phyloP scores from a whole-genome alignment of 2,888 invertebrate genomes.

The Druceiella hillmani region DNA sequence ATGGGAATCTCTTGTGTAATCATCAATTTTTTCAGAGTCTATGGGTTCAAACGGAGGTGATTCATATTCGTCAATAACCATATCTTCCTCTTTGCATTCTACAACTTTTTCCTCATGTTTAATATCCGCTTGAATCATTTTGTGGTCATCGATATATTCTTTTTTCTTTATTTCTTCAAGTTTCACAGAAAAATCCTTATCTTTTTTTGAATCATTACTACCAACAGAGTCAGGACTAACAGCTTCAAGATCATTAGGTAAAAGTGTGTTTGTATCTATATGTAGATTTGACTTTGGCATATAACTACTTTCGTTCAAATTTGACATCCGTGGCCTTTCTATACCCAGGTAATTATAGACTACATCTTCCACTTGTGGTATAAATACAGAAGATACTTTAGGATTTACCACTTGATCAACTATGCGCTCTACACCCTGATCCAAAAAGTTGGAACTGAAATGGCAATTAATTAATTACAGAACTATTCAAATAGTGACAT shows the following conservation, averaged over 20 bases:
- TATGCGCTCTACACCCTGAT: slow-evolving; percentile 88
- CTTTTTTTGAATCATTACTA: not conserved
- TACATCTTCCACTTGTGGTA: slow-evolving; percentile 86
- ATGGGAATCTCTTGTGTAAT: slow-evolving; percentile 53
- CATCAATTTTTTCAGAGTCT: slow-evolving; percentile 41
- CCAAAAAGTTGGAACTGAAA: slow-evolving; percentile 78
- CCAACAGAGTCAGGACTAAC: slow-evolving; percentile 72
- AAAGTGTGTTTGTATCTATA: slow-evolving; percentile 50
- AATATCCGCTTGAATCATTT: slow-evolving; percentile 31
- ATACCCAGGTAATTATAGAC: slow-evolving; percentile 84
- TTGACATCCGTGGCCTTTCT: slow-evolving; percentile 57
- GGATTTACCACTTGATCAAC: slow-evolving; percentile 95
- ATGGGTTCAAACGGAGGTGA: slow-evolving; percentile 63
- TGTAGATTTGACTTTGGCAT: slow-evolving; percentile 31
- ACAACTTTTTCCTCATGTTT: slow-evolving; percentile 29
- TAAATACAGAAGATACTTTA: slow-evolving; percentile 81
- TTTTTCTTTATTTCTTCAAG: slow-evolving; percentile 30
- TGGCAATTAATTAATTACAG: too few species aligned
- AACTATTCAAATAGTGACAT: too few species aligned
- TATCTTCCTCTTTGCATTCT: slow-evolving; percentile 4
- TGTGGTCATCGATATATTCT: slow-evolving; percentile 28
- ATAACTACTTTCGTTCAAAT: slow-evolving; percentile 27
- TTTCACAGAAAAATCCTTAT: slow-evolving; percentile 21
- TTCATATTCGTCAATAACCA: slow-evolving; percentile 52
- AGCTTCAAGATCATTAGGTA: slow-evolving; percentile 75